Percentiles rank a stretch among this genome's conserved stretches.
Evolutionary conservation across 2,797 vertebrate genomes (phyloP).

Genomic region (Periparus ater): DNA sequence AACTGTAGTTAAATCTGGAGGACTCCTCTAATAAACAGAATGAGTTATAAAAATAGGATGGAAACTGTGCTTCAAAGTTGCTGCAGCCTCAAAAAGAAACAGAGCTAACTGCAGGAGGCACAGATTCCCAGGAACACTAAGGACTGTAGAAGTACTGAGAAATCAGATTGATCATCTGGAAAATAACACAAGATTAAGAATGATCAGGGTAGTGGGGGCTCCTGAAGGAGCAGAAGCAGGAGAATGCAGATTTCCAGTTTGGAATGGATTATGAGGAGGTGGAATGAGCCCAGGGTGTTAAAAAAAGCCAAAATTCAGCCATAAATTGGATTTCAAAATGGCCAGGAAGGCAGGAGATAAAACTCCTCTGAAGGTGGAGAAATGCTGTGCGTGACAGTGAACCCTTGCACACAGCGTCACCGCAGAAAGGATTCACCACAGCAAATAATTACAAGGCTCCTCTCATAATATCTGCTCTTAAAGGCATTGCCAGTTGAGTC

Average conservation of each 20-base stretch:
- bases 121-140: conserved; percentile 19
- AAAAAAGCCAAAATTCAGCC: not conserved
- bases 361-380: not conserved
- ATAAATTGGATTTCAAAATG: not conserved
- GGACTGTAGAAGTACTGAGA: not conserved
- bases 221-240: not conserved
- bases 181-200: conserved; percentile 32
- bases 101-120: conserved; percentile 22
- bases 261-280: not conserved
- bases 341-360: not conserved
- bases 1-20: not conserved
- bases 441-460: conserved; percentile 10
- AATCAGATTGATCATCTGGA: conserved; percentile 51
- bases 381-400: accelerated
- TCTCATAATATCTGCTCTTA: not conserved
- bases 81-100: not conserved
- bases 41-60: not conserved
- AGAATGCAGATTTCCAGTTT: not conserved
- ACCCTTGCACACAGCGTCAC: not conserved
- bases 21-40: not conserved
- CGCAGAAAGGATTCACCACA: not conserved
- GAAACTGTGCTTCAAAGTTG: conserved; percentile 15
- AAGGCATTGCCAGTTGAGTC: not conserved
- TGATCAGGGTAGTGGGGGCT: not conserved
- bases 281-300: not conserved